Base-by-base conservation (phyloP, 2,113 vertebrate species). In the Solea senegalensis region DNA sequence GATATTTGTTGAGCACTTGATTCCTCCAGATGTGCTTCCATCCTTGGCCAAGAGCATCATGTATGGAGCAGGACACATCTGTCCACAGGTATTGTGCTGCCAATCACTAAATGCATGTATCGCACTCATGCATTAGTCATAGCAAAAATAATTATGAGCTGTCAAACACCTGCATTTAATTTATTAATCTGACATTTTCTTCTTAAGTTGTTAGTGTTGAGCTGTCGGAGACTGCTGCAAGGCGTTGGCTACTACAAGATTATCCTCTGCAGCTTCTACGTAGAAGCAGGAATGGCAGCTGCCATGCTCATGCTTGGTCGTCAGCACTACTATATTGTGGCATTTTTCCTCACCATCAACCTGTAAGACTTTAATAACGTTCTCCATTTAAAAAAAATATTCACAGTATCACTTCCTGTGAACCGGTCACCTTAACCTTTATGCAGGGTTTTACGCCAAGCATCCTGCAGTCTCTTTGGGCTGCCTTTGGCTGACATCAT, bases 21-120 rank as follows among this genome's bases (percentile, higher is more conserved):
- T 98, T 82, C 96, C 95, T 7, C 82, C 72, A 8, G 77, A 95
- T 52, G 88, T 86, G 60, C 93, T 98, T 62, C 93, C 95, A 7
- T 91, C 95, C 2, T 82, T 92, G 49, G 1, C 92, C 48, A 95
- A 92, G 88, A 97, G 95, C 64, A 1, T 97, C 77, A 94, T 97
- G 94, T 98, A 96, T 0, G 95, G 95, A 82, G 94, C 95, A 3
- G 94, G 94, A 68, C 97, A 96, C 88, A 96, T 97, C 77, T 97
- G 94, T 77, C 95, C 96, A 69, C 96, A 96, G 95, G 96, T 96
- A 81, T 34, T 34, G 9, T 11, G 9, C 14, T 8, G 5, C 8
- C 15, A 34, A 6, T 34, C 34, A 34, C 34, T 34, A 34, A 34
- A 39, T 13, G 9, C 11, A 27, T 8, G 2, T 27, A 2, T n/a